phyloP scores from a whole-genome alignment of 2,113 vertebrate genomes.

The Rhinolophus sinicus region DNA sequence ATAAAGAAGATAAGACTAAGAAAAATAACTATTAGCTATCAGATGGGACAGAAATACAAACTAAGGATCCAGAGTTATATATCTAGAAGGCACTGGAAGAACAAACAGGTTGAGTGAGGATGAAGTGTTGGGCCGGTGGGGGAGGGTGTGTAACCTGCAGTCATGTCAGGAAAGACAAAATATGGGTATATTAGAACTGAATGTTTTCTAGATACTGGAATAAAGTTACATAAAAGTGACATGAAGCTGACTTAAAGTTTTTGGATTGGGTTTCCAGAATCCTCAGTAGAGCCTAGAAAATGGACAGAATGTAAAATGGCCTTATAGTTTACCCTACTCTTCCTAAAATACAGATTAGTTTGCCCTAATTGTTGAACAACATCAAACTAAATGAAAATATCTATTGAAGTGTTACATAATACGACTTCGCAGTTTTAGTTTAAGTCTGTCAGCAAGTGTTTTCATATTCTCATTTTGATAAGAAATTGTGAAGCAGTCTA shows the following conservation, averaged over 20 bases:
- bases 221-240: background rate
- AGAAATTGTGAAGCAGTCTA: background rate
- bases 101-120: background rate
- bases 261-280: background rate
- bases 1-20: background rate
- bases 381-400: background rate
- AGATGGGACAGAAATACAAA: background rate
- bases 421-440: background rate
- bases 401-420: background rate
- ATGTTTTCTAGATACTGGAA: background rate
- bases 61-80: background rate
- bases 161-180: background rate
- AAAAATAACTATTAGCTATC: background rate
- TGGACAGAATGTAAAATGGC: background rate
- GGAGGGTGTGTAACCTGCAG: background rate
- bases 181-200: background rate
- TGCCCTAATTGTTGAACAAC: background rate
- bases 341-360: background rate
- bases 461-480: background rate
- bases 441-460: background rate
- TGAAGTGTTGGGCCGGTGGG: background rate
- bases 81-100: background rate
- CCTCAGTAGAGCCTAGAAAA: background rate
- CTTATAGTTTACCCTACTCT: background rate
- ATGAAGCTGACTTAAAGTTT: background rate